Conservation (phyloP, 2,797 vertebrate species). For the Ctenopoma multispine region DNA sequence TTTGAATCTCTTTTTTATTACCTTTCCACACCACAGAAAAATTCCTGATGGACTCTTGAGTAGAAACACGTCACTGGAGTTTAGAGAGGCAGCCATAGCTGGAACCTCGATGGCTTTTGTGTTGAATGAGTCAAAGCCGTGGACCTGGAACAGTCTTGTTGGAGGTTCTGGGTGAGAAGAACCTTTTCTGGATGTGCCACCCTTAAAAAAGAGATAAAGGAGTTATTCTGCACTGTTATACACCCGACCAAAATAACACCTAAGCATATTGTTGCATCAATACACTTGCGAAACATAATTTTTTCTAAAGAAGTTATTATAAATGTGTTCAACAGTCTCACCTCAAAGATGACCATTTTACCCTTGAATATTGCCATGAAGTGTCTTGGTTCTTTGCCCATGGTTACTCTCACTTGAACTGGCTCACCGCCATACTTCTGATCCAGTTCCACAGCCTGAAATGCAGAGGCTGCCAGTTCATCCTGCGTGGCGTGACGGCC, state of each 20-base stretch:
- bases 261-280: background rate
- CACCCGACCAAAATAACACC: background rate
- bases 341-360: constrained; percentile 91
- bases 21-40: constrained; percentile 94
- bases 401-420: constrained; percentile 89
- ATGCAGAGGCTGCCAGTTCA: constrained; percentile 89
- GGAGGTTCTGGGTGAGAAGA: constrained; percentile 83
- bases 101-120: constrained; percentile 90
- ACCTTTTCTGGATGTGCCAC: constrained; percentile 89
- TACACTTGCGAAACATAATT: background rate
- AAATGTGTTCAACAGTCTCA: constrained; percentile 48
- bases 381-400: constrained; percentile 93
- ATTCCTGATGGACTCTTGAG: constrained; percentile 82
- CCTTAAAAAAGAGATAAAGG: constrained; percentile 72
- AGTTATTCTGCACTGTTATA: background rate
- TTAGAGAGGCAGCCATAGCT: constrained; percentile 86
- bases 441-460: constrained; percentile 87
- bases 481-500: constrained; percentile 88
- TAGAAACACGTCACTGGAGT: constrained; percentile 93
- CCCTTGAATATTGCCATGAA: constrained; percentile 94
- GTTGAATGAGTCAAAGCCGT: constrained; percentile 83
- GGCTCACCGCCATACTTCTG: constrained; percentile 84
- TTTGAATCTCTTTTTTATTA: constrained; percentile 55
- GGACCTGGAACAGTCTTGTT: constrained; percentile 89
- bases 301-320: background rate